Evolutionary conservation across 2,888 invertebrate genomes (phyloP), one percentile per base, ranked within the genome.

Genomic region (Lacanobia wlatinum): DNA sequence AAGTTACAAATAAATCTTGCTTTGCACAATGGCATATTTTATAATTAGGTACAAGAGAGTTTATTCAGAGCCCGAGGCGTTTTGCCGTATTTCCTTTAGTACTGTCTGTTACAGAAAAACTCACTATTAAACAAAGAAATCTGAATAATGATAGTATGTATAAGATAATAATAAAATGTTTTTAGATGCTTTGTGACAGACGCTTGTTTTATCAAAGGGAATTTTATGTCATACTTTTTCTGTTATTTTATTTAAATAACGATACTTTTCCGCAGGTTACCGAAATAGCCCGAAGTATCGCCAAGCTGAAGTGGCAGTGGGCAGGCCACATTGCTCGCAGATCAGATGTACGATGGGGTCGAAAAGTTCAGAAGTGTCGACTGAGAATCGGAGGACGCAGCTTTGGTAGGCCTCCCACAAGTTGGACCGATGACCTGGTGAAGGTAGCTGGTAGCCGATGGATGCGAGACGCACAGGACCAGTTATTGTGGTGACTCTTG

Each of bases 1-100:
- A 70, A 70, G 70, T 79, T 62, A 79, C 72, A 73, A 48, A 75
- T 75, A 66, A 80, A 76, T 73, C 69, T 80, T 73, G 63, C 76
- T 82, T 82, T 79, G 79, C 72, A 70, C 59, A 72, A 76, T 80
- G 80, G 62, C 76, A 82, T 76, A 72, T 79, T 82, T 82, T 76
- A 76, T 82, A 79, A 82, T 82, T 79, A 82, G 58, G 80, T 79
- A 82, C 70, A 70, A 70, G 66, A 50, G 71, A 75, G 76, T 73
- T 73, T 73, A 66, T 82, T 63, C 59, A 50, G 66, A 59, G 71
- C 79, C 68, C 62, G 64, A 52, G 76, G 80, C 72, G 50, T 70
- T 68, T 69, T 59, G 12, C 59, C 68, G 66, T 75, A 46, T 79
- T 82, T 79, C 76, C 80, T 76, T 72, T 79, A 62, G 48, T 62